Evolutionary conservation across 2,888 invertebrate genomes (phyloP).

Genomic region (Chirona hameri): DNA sequence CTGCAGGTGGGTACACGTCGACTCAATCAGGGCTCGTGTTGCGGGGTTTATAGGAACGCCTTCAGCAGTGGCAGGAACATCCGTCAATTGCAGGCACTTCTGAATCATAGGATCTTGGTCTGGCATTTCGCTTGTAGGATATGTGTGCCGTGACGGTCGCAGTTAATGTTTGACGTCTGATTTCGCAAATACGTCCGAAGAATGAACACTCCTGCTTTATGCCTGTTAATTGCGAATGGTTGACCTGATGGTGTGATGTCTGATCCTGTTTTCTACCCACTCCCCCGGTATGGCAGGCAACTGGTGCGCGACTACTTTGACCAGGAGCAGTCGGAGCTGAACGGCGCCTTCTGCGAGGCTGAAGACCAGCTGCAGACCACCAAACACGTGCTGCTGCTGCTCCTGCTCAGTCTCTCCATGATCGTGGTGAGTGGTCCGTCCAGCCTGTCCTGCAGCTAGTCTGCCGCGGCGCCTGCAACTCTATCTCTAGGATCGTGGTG

Average conservation of each 20-base stretch:
- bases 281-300: neutral
- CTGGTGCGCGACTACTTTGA: neutral
- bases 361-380: conserved; percentile 59
- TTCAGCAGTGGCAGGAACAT: too few relatives aligned
- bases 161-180: too few relatives aligned
- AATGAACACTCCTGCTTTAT: neutral
- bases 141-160: too few relatives aligned
- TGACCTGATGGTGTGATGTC: neutral
- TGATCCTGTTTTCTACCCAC: neutral
- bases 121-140: too few relatives aligned
- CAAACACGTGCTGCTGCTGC: conserved; percentile 75
- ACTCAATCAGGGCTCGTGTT: too few relatives aligned
- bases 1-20: neutral
- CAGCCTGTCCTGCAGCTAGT: neutral
- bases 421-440: conserved; percentile 67
- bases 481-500: too few relatives aligned
- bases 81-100: too few relatives aligned
- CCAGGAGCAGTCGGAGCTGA: conserved; percentile 38
- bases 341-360: conserved; percentile 43
- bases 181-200: too few relatives aligned
- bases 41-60: too few relatives aligned
- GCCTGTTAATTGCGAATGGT: neutral
- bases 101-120: too few relatives aligned
- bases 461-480: too few relatives aligned
- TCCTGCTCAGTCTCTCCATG: conserved; percentile 77